Base-by-base conservation (phyloP, 2,113 vertebrate genomes). In the Prinia subflava region DNA sequence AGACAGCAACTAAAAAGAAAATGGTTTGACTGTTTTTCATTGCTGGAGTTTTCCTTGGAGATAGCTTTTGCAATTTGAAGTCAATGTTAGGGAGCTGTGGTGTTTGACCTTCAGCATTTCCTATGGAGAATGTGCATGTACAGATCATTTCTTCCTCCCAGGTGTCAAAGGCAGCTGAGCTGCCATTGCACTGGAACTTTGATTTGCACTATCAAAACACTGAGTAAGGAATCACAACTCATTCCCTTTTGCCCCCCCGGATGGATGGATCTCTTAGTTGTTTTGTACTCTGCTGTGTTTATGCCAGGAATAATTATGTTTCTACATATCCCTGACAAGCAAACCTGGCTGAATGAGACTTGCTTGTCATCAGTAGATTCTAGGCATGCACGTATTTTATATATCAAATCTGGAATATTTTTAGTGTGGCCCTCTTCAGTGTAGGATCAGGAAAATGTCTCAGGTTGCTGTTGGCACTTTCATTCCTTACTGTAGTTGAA, bases 161-260 rank as follows among this genome's bases (percentile, higher is more conserved):
- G 35, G 11, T 4, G 7, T 18, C 42, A 56, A 47, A 69, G 46
- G 44, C 39, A 57, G 37, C 35, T 65, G 50, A 91, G 42, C 42
- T 67, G 28, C 5, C 7, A 19, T 44, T 83, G 41, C 27, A 28
- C 18, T 47, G 70, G 14, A 86, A 52, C 35, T 56, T 31, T 56
- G 17, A 59, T 31, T 57, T 0, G 0, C 5, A 1, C 31, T 87
- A 42, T 28, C 49, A 70, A 65, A 90, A 67, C 11, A 56, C 42
- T 20, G 21, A 13, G 17, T 10, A 33, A 47, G 21, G 55, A 69
- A 37, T 88, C 23, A 33, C 39, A 62, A 5, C 15, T 59, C 8
- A 24, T 59, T 90, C 60, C 13, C 7, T 62, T 77, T 83, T 83
- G 27, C 41, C 75, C 81, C 19, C 25, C 13, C 12, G 5, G 16